Evolutionary conservation across 2,113 vertebrate species (phyloP).

Genomic region (Pygathrix nemaeus): DNA sequence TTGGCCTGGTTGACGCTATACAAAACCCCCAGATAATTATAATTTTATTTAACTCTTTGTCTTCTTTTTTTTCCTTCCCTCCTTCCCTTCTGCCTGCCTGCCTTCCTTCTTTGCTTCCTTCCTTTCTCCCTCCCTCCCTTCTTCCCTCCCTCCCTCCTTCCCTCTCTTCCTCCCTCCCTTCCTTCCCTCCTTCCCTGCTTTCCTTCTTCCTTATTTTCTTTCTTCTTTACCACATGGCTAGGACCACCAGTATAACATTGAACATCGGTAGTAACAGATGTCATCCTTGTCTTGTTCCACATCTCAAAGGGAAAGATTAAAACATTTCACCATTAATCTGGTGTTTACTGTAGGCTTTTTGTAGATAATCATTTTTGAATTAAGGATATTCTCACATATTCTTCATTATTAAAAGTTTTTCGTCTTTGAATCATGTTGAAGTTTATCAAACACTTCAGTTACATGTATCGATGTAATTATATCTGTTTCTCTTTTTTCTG

Average conservation of each 20-base stretch:
- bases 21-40: neutral
- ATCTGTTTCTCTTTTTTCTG: neutral
- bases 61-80: neutral
- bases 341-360: neutral
- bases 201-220: too few relatives aligned
- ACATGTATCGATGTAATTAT: neutral
- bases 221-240: neutral
- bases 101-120: neutral
- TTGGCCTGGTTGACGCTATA: neutral
- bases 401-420: neutral
- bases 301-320: neutral
- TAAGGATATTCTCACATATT: neutral
- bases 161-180: fast-evolving
- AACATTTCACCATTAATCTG: neutral
- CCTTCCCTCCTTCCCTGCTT: too few relatives aligned
- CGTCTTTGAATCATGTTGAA: neutral
- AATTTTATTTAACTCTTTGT: neutral
- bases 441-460: neutral
- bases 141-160: fast-evolving
- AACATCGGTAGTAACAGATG: neutral
- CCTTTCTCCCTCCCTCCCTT: fast-evolving
- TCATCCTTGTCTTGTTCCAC: neutral
- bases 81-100: neutral
- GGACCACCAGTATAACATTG: neutral
- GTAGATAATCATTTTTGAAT: neutral